Percentiles rank a stretch among this genome's conserved stretches.
Conservation (phyloP, 37 sponge, comb jelly and placozoan genomes). For the Cliona cf. orientalis region DNA sequence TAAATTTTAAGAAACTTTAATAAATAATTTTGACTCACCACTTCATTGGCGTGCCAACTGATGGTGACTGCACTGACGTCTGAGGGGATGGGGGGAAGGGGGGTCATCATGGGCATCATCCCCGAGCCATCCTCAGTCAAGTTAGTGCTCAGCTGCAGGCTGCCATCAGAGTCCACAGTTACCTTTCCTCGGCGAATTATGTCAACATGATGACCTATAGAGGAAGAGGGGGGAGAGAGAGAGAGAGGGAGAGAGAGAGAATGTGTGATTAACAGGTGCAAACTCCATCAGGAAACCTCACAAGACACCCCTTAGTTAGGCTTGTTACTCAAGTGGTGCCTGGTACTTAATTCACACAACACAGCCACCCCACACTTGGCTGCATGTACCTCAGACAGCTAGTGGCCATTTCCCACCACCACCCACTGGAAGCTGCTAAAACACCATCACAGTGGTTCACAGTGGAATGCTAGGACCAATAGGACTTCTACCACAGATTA, state of each 20-base stretch:
- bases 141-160: neutral
- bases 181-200: constrained; percentile 16
- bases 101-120: neutral
- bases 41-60: constrained; percentile 17
- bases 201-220: constrained; percentile 11
- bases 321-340: no score
- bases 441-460: no score
- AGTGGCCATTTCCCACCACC: no score
- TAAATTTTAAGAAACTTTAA: neutral
- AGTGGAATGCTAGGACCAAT: no score
- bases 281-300: no score
- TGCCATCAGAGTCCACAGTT: neutral
- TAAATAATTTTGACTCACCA: constrained; percentile 15
- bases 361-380: neutral
- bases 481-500: no score
- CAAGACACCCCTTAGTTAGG: no score
- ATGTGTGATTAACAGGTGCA: no score
- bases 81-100: constrained; percentile 34
- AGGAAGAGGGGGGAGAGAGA: neutral
- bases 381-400: neutral
- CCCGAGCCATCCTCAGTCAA: neutral
- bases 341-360: neutral
- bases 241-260: neutral
- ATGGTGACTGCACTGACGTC: constrained; percentile 11
- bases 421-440: no score